Conservation (phyloP, 2,113 vertebrate genomes). For the Cheilinus undulatus region DNA sequence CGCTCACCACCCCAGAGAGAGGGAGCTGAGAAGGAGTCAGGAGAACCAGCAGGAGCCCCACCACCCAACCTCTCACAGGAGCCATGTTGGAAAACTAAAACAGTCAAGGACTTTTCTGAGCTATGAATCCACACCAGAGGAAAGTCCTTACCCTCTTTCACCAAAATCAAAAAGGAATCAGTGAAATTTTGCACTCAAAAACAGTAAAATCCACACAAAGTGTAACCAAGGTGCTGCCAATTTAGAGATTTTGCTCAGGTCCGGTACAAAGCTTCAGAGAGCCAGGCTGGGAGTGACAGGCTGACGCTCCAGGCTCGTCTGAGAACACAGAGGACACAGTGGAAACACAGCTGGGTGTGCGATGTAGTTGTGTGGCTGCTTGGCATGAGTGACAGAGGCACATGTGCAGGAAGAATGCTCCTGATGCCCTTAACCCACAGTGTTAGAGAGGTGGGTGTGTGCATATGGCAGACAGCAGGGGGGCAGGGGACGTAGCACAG, state of each 20-base stretch:
- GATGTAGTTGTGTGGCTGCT: slow-evolving; percentile 42
- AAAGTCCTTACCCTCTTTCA: neutral
- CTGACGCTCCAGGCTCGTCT: slow-evolving; percentile 28
- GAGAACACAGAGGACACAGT: slow-evolving; percentile 69
- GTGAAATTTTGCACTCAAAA: neutral
- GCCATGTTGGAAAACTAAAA: slow-evolving; percentile 62
- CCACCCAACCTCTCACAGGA: slow-evolving; percentile 47
- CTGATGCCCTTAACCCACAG: slow-evolving; percentile 71
- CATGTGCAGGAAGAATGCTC: slow-evolving; percentile 74
- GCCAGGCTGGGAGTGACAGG: neutral
- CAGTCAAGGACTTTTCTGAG: neutral
- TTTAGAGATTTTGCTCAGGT: neutral
- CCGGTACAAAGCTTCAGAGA: slow-evolving; percentile 17
- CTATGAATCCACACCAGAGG: neutral
- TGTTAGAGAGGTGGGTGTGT: slow-evolving; percentile 37
- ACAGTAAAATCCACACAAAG: slow-evolving; percentile 19
- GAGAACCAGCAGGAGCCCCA: slow-evolving; percentile 69
- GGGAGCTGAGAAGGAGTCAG: slow-evolving; percentile 62
- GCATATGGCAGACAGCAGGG: neutral
- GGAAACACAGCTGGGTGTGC: slow-evolving; percentile 48
- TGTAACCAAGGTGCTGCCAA: neutral
- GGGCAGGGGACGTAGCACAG: neutral
- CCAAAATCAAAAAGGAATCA: slow-evolving; percentile 7
- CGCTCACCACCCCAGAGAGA: slow-evolving; percentile 20
- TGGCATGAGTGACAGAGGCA: slow-evolving; percentile 83